phyloP scores from a whole-genome alignment of 2,113 vertebrate species.

The Leptobrachium ailaonicum region DNA sequence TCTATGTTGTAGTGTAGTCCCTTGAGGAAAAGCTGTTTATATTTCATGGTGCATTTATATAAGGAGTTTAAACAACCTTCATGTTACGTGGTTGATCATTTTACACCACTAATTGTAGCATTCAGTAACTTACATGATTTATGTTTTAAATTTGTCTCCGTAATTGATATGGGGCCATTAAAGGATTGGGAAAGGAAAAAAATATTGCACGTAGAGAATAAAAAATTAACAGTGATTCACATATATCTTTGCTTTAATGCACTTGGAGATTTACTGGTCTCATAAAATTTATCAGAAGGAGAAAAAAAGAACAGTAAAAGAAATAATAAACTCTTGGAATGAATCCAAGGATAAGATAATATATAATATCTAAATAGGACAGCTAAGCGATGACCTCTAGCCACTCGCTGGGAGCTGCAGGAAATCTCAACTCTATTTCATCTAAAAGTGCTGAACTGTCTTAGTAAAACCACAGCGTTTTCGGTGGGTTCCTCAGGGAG shows the following conservation, averaged over 20 bases:
- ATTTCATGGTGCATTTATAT: too few relatives aligned
- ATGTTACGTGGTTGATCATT: too few relatives aligned
- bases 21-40: too few relatives aligned
- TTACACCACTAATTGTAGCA: too few relatives aligned
- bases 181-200: constrained; percentile 9
- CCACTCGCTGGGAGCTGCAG: constrained; percentile 42
- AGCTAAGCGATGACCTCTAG: constrained; percentile 47
- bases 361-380: constrained; percentile 47
- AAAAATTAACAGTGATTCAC: constrained; percentile 31
- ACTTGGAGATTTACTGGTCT: constrained; percentile 35
- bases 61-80: too few relatives aligned
- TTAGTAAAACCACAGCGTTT: constrained; percentile 45
- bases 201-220: constrained; percentile 9
- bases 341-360: constrained; percentile 37
- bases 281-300: constrained; percentile 34
- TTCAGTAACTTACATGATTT: too few relatives aligned
- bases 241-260: constrained; percentile 35
- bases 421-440: constrained; percentile 49
- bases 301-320: constrained; percentile 20
- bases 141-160: too few relatives aligned
- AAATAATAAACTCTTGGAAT: constrained; percentile 39
- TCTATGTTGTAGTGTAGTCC: too few relatives aligned
- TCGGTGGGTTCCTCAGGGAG: constrained; percentile 39
- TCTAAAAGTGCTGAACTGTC: constrained; percentile 46
- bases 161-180: too few relatives aligned